Conservation (phyloP, 2,113 vertebrate species). For the Toxotes jaculatrix region DNA sequence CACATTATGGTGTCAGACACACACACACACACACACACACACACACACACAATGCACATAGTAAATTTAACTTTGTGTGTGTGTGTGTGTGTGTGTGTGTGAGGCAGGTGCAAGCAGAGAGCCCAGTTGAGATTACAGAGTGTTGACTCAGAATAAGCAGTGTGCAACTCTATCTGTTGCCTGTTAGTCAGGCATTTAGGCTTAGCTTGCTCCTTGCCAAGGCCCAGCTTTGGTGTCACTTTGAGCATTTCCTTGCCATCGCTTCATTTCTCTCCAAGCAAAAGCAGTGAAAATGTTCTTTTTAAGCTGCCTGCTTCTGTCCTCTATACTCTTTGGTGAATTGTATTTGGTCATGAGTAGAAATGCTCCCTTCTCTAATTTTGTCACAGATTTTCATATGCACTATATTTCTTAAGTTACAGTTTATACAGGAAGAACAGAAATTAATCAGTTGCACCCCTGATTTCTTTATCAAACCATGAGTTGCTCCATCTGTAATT, state of each 20-base stretch:
- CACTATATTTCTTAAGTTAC: background rate
- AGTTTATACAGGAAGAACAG: background rate
- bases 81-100: constrained; percentile 39
- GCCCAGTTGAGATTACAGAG: constrained; percentile 89
- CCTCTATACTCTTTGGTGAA: constrained; percentile 1
- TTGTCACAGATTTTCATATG: background rate
- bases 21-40: constrained; percentile 74
- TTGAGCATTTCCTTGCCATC: constrained; percentile 71
- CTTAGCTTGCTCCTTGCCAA: constrained; percentile 87
- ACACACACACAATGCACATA: constrained; percentile 85
- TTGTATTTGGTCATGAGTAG: constrained; percentile 1
- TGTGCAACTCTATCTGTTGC: constrained; percentile 87
- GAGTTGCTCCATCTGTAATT: background rate
- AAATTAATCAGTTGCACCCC: background rate
- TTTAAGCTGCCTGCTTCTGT: constrained; percentile 27
- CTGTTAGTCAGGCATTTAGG: constrained; percentile 89
- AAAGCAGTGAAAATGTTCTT: constrained; percentile 27
- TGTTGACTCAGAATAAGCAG: constrained; percentile 91
- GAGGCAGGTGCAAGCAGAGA: constrained; percentile 81
- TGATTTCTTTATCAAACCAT: background rate
- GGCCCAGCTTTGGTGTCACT: constrained; percentile 87
- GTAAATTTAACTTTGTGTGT: constrained; percentile 57
- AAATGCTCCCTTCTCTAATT: background rate
- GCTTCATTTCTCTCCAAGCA: constrained; percentile 47
- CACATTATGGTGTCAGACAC: constrained; percentile 60